Evolutionary conservation across 2,797 vertebrate species (phyloP), one percentile per base, ranked within the genome.

Genomic region (Gobionotothen gibberifrons): DNA sequence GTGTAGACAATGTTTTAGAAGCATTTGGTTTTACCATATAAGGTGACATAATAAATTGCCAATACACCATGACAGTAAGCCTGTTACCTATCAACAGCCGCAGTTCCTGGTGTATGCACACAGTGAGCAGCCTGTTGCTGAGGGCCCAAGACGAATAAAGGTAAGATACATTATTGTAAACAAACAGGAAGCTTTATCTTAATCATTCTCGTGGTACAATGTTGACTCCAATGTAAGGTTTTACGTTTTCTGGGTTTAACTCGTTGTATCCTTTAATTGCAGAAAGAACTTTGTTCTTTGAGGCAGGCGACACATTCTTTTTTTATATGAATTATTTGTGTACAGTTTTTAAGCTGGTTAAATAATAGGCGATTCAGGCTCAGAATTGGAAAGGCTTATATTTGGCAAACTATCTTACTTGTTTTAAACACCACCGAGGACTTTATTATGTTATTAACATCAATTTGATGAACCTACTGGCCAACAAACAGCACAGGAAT

Each of bases 111-210:
- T 47, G 57, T 47, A 26, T 17, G 1, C 47, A 16, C 56, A 22
- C 56, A 48, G 10, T 0, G 60, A 72, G 17, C 82, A 72, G 42
- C 7, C 58, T 39, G 66, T 55, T 47, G 49, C 62, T 17, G 69
- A 82, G 67, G 59, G 62, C 0, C 21, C 0, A 5, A 53, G 49
- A 74, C 16, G 74, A 65, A 48, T 63, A 47, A 76, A 84, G 90
- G 89, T 92, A 91, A 89, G 87, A 64, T 3, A 46, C 7, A 4
- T 42, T 19, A 9, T 53, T 71, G 56, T 15, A n/a, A 11, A 14
- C 65, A 15, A 59, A 17, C 42, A 8, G 15, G 43, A 48, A 48
- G 14, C 12, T 48, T 62, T 32, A 46, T 51, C 22, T 32, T 3
- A 17, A 1, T 40, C 16, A 44, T 68, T 11, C 22, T 58, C 15